Conservation (phyloP, 2,888 invertebrate species). For the Eristalis tenax region DNA sequence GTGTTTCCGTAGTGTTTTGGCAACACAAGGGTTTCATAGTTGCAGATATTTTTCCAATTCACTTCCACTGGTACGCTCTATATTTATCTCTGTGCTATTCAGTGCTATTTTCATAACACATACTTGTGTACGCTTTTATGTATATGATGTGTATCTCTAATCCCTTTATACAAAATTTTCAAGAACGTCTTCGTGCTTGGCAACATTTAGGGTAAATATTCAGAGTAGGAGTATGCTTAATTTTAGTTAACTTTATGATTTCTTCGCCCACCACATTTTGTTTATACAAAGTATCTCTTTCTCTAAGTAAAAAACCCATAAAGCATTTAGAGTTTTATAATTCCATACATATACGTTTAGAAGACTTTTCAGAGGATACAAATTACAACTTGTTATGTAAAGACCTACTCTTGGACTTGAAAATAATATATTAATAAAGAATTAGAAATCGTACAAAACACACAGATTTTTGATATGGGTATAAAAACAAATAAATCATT, state of each 20-base stretch:
- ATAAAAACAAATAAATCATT: too few relatives aligned
- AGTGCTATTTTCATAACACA: constrained; percentile 15
- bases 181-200: constrained; percentile 40
- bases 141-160: constrained; percentile 19
- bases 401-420: too few relatives aligned
- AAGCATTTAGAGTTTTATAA: too few relatives aligned
- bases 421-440: too few relatives aligned
- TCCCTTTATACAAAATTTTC: constrained; percentile 27
- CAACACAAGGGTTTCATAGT: constrained; percentile 53
- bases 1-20: constrained; percentile 67
- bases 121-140: not conserved
- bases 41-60: constrained; percentile 69
- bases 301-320: too few relatives aligned
- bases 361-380: too few relatives aligned
- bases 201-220: constrained; percentile 40
- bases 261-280: constrained; percentile 18
- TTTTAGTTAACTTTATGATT: constrained; percentile 56
- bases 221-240: constrained; percentile 57
- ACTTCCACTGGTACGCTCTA: constrained; percentile 42
- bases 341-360: too few relatives aligned
- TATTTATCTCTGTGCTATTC: constrained; percentile 43
- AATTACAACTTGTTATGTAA: too few relatives aligned
- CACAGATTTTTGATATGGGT: too few relatives aligned
- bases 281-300: too few relatives aligned
- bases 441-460: too few relatives aligned